These are phyloP conservation scores for Drosophila chauvacae DNA, from an alignment of 1,140 invertebrate species.

Conservation along the genomic window DNA sequence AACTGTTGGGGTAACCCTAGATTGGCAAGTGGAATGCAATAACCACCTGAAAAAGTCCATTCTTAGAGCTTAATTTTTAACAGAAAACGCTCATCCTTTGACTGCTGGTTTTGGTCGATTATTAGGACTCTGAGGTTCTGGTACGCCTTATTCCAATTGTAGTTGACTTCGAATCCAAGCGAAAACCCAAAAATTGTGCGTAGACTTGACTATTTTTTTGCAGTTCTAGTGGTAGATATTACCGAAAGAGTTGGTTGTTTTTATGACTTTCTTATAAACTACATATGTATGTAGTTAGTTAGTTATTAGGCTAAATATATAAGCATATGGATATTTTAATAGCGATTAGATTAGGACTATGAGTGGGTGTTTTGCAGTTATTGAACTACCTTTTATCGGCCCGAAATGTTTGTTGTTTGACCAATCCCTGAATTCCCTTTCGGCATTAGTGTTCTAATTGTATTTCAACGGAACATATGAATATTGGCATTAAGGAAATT, in stretches of 20 bases:
- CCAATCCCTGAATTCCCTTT: background rate
- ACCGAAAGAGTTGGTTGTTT: background rate
- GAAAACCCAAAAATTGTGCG: background rate
- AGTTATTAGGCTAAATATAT: constrained; percentile 1
- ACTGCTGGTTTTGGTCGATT: constrained; percentile 9
- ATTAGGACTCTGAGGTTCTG: constrained; percentile 14
- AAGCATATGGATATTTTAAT: constrained; percentile 20
- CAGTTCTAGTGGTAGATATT: background rate
- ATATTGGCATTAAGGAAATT: background rate
- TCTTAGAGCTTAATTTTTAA: background rate
- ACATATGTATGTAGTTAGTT: background rate
- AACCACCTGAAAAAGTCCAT: background rate
- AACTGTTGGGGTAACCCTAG: background rate
- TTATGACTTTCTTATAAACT: constrained; percentile 1
- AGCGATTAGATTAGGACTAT: constrained; percentile 20
- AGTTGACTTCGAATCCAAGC: background rate
- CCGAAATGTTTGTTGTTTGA: background rate
- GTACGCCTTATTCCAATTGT: background rate
- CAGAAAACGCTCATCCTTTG: constrained; percentile 23
- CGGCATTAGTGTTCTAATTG: background rate
- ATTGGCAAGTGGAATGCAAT: background rate
- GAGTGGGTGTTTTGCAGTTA: constrained; percentile 4
- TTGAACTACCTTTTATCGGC: background rate
- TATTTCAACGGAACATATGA: background rate
- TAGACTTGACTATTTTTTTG: constrained; percentile 1